These are phyloP conservation scores for Perca fluviatilis DNA, from an alignment of 2,113 vertebrate species.

Conservation along the genomic window DNA sequence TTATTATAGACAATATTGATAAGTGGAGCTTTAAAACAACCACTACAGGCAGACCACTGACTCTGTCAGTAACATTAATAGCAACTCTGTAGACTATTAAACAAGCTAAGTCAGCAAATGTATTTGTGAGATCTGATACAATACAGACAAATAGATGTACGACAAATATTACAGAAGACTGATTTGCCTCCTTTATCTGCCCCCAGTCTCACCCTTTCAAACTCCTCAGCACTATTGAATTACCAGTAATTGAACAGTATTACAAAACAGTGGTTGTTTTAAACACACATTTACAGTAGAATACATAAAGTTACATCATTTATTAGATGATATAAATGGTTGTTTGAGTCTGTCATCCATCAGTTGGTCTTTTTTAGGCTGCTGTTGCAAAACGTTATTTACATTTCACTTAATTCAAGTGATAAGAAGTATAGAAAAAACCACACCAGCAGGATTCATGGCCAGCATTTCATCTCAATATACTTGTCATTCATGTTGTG, in stretches of 20 bases:
- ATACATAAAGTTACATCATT: background rate
- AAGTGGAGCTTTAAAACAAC: constrained; percentile 9
- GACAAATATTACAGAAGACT: constrained; percentile 1
- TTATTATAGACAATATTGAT: constrained; percentile 20
- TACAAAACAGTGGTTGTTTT: background rate
- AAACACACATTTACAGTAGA: background rate
- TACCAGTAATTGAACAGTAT: constrained; percentile 22
- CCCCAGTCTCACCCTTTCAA: background rate
- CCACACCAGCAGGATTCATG: background rate
- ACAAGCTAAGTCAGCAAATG: constrained; percentile 8
- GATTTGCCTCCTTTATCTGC: background rate
- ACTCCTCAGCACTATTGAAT: constrained; percentile 5
- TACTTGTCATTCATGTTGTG: background rate
- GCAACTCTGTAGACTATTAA: background rate
- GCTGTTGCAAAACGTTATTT: background rate
- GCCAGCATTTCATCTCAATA: background rate
- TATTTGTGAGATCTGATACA: background rate
- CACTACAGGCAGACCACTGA: constrained; percentile 10
- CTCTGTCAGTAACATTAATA: background rate
- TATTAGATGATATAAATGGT: background rate
- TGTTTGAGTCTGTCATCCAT: background rate
- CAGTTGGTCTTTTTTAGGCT: background rate
- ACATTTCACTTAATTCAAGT: background rate
- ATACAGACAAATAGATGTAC: background rate
- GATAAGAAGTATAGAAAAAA: background rate